Base-by-base conservation (phyloP, 2,888 invertebrate genomes). In the Ariolimax columbianus region DNA sequence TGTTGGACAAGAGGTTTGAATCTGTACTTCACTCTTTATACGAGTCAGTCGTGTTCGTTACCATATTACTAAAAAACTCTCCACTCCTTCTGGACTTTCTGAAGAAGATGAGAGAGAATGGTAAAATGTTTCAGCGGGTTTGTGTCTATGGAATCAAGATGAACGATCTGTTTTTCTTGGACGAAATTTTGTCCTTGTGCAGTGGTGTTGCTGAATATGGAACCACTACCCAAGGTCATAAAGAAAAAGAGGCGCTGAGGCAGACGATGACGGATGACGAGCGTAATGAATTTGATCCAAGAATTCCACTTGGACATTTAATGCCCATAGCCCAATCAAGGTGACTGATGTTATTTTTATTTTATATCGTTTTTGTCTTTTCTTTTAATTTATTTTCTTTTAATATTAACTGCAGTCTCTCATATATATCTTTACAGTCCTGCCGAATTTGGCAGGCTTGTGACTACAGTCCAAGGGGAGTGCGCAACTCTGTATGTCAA, bases 181-280 rank as follows among this genome's bases (percentile, higher is more conserved):
- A 83, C 55, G 72, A 75, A n/a, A 26, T 83, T 77, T 43, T 83
- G 47, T 77, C 83, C 11, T 11, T 83, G 19, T 83, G 75, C 23
- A 83, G 83, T 83, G 83, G 83, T 43, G 83, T 83, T n/a, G 36
- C 17, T n/a, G 47, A 66, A 19, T 83, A 55, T 77, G 75, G 75
- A 30, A 66, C 26, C 7, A 83, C 83, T 33, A 9, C 66, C 23
- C 63, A 83, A n/a, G 83, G 83, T 30, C 75, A 77, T 75, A 63
- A 66, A 26, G 73, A 82, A 6, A 73, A 63, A 40, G 70, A 80
- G 43, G 36, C 30, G 19, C n/a, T 77, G 30, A 38, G 59, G 36
- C 55, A 59, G 36, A 36, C 59, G 7, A 77, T 77, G 55, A 26
- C 17, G n/a, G 30, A 55, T 7, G 77, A 77, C 36, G 73, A 75